Conservation (phyloP, 2,113 vertebrate species). For the Boleophthalmus pectinirostris region DNA sequence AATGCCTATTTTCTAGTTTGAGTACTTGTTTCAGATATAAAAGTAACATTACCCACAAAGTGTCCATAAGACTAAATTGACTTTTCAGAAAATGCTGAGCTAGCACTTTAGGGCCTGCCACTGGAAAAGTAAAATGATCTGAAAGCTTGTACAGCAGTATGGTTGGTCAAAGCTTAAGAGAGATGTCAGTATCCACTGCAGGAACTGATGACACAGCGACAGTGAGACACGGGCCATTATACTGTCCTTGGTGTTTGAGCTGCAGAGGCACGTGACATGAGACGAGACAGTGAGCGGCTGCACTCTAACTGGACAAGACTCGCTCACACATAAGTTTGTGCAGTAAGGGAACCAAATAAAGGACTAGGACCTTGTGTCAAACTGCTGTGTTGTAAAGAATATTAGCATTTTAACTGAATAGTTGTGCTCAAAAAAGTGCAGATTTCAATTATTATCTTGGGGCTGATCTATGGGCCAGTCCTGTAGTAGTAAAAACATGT, state of each 20-base stretch:
- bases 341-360: not conserved
- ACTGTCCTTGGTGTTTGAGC: conserved; percentile 55
- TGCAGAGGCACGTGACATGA: conserved; percentile 25
- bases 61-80: not conserved
- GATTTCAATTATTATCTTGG: not conserved
- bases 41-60: not conserved
- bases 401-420: no score
- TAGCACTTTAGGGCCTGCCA: conserved; percentile 21
- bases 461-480: no score
- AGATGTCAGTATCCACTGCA: conserved; percentile 48
- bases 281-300: conserved; percentile 45
- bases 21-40: no score
- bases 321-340: not conserved
- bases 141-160: conserved; percentile 20
- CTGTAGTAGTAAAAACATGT: no score
- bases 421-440: no score
- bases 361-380: not conserved
- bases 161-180: conserved; percentile 53
- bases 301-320: conserved; percentile 3
- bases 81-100: conserved; percentile 20
- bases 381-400: not conserved
- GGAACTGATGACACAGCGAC: conserved; percentile 70
- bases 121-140: conserved; percentile 24
- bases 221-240: conserved; percentile 53
- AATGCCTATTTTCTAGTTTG: no score